Evolutionary conservation across 2,113 vertebrate genomes (phyloP), one percentile per base, ranked within the genome.

Genomic region (Megalops atlanticus): DNA sequence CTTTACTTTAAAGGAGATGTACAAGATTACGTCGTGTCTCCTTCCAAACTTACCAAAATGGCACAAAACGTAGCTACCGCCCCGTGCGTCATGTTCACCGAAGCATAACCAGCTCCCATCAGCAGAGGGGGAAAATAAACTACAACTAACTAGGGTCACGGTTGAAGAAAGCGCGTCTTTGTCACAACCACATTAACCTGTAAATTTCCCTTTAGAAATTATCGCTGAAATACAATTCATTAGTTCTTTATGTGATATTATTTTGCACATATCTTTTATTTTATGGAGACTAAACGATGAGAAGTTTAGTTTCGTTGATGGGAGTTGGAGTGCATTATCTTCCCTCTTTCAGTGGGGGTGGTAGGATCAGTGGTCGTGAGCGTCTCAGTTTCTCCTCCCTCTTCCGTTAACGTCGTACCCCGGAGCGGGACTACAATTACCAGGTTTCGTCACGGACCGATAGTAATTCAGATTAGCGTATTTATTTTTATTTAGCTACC

Each of bases 401-500:
- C 39, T 27, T 64, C 72, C 40, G 36, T 74, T 45, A 64, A 27
- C 38, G 35, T 39, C 38, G 35, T 73, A 12, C 11, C 33, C 70
- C 36, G 21, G 14, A 36, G 38, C 27, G 45, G 41, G 74, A 77
- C 76, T 54, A 39, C 76, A 77, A 77, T 39, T 58, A 54, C 76
- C 76, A 58, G 27, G 16, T 36, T 77, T 36, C 76, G 21, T 31
- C 33, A 52, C 47, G 47, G 31, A 58, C 15, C 14, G 49, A n/a
- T 4, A 39, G 33, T 58, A 38, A 58, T 47, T 77, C 49, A 77
- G 35, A 58, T 77, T 77, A 58, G 2, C 35, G 45, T 36, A 24
- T 77, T 77, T 77, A 58, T 58, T 77, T 76, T 58, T 54, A 77
- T 58, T 77, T 58, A n/a, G n/a, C n/a, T n/a, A 7, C n/a, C 14